Evolutionary conservation across 2,113 vertebrate genomes (phyloP).

Genomic region (Lepisosteus oculatus): DNA sequence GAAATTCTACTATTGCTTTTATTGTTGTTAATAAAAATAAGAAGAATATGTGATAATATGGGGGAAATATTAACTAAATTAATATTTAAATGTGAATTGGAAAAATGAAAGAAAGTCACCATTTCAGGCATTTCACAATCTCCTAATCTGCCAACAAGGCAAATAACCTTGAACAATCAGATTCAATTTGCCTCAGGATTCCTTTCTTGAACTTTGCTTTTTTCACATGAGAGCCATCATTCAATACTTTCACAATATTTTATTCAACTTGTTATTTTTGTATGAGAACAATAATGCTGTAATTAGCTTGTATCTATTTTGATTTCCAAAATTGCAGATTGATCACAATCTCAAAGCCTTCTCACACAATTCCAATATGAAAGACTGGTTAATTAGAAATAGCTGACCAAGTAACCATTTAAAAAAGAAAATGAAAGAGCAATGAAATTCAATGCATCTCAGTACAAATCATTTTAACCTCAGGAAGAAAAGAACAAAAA

Average conservation of each 20-base stretch:
- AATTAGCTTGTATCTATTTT: constrained; percentile 4
- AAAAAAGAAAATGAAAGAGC: constrained; percentile 13
- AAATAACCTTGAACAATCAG: constrained; percentile 19
- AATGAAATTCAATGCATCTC: constrained; percentile 12
- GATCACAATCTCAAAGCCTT: constrained; percentile 10
- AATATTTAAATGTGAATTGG: neutral
- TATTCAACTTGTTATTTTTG: constrained; percentile 4
- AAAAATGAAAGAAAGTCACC: neutral
- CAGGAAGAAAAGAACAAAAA: neutral
- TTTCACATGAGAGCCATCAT: constrained; percentile 4
- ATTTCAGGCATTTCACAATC: constrained; percentile 12
- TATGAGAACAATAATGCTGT: constrained; percentile 7
- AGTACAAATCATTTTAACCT: constrained; percentile 25
- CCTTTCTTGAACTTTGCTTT: constrained; percentile 6
- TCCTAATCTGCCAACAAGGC: neutral
- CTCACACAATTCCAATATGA: constrained; percentile 1
- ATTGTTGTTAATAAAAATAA: neutral
- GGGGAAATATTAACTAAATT: too few relatives aligned
- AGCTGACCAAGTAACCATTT: neutral
- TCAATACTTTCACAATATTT: neutral
- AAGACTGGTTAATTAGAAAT: constrained; percentile 11
- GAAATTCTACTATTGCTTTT: too few relatives aligned
- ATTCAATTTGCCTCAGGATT: neutral
- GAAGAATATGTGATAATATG: too few relatives aligned
- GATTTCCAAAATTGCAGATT: constrained; percentile 7